Conservation (phyloP, 1,140 invertebrate species). For the Agrypnia vestita region DNA sequence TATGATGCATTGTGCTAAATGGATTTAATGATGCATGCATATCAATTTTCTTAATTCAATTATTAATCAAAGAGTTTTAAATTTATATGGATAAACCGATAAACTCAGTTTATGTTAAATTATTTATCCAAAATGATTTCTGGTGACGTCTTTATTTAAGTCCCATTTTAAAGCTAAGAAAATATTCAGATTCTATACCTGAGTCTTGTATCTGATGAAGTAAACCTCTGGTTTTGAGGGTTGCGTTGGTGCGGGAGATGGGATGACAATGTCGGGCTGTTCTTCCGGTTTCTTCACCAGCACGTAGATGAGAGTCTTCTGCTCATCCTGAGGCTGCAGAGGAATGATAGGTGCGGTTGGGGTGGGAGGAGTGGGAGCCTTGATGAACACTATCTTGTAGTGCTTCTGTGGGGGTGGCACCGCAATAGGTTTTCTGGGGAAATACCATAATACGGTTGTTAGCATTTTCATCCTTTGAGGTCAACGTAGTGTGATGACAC, state of each 20-base stretch:
- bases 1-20: too few species aligned
- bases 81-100: too few species aligned
- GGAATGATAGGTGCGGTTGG: conserved; percentile 85
- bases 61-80: too few species aligned
- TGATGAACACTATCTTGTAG: conserved; percentile 93
- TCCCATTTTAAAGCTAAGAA: too few species aligned
- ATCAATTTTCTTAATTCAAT: too few species aligned
- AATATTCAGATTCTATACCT: conserved; percentile 70
- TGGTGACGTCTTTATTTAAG: too few species aligned
- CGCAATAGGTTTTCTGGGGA: conserved; percentile 72
- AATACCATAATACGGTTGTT: not conserved
- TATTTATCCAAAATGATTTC: too few species aligned
- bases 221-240: conserved; percentile 90
- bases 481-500: too few species aligned
- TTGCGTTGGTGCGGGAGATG: conserved; percentile 84
- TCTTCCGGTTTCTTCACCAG: conserved; percentile 91
- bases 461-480: too few species aligned
- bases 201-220: conserved; percentile 90
- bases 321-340: conserved; percentile 84
- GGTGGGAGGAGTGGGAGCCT: conserved; percentile 86
- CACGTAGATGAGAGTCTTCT: conserved; percentile 92
- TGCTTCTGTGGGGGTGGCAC: conserved; percentile 87
- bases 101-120: too few species aligned
- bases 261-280: conserved; percentile 83
- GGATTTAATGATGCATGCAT: too few species aligned